These are phyloP conservation scores for Panthera leo DNA, from an alignment of 2,113 vertebrate species.

Conservation along the genomic window DNA sequence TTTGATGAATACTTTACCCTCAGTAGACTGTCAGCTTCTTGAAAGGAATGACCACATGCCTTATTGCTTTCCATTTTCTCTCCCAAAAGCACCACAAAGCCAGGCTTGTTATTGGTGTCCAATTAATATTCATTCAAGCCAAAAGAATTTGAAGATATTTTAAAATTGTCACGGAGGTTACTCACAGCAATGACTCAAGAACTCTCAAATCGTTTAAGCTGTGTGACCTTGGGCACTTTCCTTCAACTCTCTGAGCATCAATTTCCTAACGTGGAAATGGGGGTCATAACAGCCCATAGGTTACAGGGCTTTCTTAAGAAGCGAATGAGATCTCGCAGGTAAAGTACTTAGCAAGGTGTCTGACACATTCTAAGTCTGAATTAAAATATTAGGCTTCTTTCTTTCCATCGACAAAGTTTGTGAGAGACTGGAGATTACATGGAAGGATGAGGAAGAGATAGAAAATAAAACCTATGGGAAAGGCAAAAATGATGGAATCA, in stretches of 20 bases:
- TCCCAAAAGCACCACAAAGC: neutral
- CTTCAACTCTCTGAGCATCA: neutral
- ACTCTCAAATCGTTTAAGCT: neutral
- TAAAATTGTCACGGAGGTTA: neutral
- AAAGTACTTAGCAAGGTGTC: neutral
- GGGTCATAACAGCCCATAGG: neutral
- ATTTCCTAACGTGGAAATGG: neutral
- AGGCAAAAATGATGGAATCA: neutral
- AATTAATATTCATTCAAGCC: neutral
- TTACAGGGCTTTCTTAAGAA: neutral
- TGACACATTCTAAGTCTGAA: neutral
- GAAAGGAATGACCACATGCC: neutral
- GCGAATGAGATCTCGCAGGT: neutral
- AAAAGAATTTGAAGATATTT: constrained; percentile 7
- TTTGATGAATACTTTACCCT: neutral
- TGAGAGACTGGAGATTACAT: neutral
- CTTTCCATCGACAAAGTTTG: neutral
- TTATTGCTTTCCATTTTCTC: neutral
- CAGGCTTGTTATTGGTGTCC: neutral
- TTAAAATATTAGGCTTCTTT: neutral
- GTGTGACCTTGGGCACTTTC: neutral
- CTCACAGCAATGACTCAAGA: neutral
- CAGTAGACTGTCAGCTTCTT: neutral
- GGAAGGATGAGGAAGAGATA: neutral
- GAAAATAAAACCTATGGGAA: neutral